Evolutionary conservation across 2,797 vertebrate genomes (phyloP), one percentile per base, ranked within the genome.

Genomic region (Oceanodroma leucorhoa): DNA sequence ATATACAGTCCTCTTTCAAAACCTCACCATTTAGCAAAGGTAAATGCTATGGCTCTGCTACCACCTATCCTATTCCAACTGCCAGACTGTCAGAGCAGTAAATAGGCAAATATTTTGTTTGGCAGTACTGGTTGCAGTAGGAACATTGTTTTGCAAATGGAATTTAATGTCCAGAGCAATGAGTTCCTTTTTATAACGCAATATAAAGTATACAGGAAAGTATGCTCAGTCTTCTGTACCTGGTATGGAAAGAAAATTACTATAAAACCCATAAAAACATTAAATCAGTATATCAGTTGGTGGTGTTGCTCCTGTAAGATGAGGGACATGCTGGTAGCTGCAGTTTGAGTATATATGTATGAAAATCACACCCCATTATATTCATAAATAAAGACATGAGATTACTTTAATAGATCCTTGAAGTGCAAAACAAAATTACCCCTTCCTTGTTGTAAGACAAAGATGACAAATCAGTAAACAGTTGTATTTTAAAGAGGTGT

Each of bases 51-150:
- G 53, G 50, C 55, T 84, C 54, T 91, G 55, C 75, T 51, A 36
- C 57, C 77, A 41, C 53, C 57, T 61, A 16, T 27, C 41, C 43
- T 38, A 20, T 18, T 38, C 75, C 51, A 72, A 18, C 30, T 85
- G 66, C 78, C 78, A 82, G 65, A 43, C 65, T 88, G 32, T 58
- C 45, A 75, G 60, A 76, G 76, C 46, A 93, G 76, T 70, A 87
- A 92, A 95, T 15, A 65, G 11, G 3, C 58, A 89, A 94, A 72
- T 85, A 92, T 83, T 96, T 92, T 64, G 45, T 48, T 81, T 93
- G 84, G 69, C 71, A 92, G 70, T 46, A 10, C 50, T 73, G 66
- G 34, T 24, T 89, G 73, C 70, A 84, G 45, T 9, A 60, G 70
- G 51, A 87, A 73, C 62, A 48, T 29, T 51, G 46, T 84, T 95